Base-by-base conservation (phyloP, 2,888 invertebrate genomes). In the Chouioia cunea region DNA sequence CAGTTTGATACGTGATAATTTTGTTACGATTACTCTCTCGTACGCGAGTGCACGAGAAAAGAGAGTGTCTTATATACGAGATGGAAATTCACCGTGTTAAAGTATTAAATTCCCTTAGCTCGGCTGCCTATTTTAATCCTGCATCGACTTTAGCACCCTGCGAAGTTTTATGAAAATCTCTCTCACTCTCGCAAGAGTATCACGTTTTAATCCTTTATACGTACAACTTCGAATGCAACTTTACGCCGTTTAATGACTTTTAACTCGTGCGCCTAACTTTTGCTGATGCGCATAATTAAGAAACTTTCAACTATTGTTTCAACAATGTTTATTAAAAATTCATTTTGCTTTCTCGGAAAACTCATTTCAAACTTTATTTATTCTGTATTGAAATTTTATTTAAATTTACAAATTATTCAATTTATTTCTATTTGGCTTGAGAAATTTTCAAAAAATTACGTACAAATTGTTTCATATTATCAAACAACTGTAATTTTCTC, bases 131-230 rank as follows among this genome's bases (percentile, higher is more conserved):
- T 71, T 71, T 72, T 72, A 72, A 72, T 67, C 65, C 68, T 46
- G 60, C 65, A 72, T 72, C 52, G 72, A 65, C 68, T 68, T 57
- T 68, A 60, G 44, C 44, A 4, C n/a, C 56, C 56, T n/a, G 12
- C 53, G 36, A 72, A 72, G 46, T 72, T 68, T 68, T 72, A 65
- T 48, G 56, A 59, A 36, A 68, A 60, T 60, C 64, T n/a, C n/a
- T n/a, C n/a, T n/a, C n/a, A n/a, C n/a, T n/a, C n/a, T 65, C 68
- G 53, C 46, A 14, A 47, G 65, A 56, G 36, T 56, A 68, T 68
- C 60, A 56, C 43, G 56, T 68, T 68, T 72, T 72, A 72, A 72
- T 72, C 68, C 68, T 65, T 68, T 72, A 60, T 57, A 60, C 58
- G 36, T 50, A 50, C 65, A 72, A 68, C 65, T 72, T 68, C 63